Conservation (phyloP, 2,888 invertebrate species). For the Diarsia mendica region DNA sequence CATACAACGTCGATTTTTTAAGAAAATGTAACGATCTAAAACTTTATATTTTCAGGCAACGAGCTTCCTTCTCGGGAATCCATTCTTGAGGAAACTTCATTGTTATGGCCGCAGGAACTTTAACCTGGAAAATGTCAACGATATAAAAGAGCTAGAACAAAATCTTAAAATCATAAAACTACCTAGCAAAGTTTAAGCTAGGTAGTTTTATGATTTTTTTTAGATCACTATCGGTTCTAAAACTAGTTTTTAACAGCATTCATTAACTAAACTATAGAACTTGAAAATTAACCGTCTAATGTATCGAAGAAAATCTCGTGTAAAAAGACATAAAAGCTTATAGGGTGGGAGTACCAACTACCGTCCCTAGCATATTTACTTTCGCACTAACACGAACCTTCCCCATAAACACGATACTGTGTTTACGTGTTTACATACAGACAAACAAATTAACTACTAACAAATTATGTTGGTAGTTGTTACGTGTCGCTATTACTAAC, state of each 20-base stretch:
- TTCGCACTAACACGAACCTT: slow-evolving; percentile 57
- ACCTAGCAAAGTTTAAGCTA: slow-evolving; percentile 40
- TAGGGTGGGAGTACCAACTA: slow-evolving; percentile 51
- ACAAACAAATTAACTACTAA: slow-evolving; percentile 72
- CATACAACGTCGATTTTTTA: slow-evolving; percentile 28
- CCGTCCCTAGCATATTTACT: slow-evolving; percentile 51
- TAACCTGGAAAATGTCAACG: slow-evolving; percentile 31
- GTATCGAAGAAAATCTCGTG: slow-evolving; percentile 59
- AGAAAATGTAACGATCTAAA: slow-evolving; percentile 25
- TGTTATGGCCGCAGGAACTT: slow-evolving; percentile 25
- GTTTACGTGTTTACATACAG: slow-evolving; percentile 61
- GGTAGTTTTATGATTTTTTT: too few relatives aligned
- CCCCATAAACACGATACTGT: slow-evolving; percentile 58
- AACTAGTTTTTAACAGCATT: slow-evolving; percentile 52
- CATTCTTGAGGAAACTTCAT: slow-evolving; percentile 18
- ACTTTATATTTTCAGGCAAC: slow-evolving; percentile 12
- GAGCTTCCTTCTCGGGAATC: slow-evolving; percentile 11
- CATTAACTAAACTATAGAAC: slow-evolving; percentile 56
- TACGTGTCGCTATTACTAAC: slow-evolving; percentile 66
- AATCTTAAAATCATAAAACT: slow-evolving; percentile 37
- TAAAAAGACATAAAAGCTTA: slow-evolving; percentile 49
- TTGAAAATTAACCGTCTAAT: slow-evolving; percentile 45
- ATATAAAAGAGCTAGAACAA: slow-evolving; percentile 8
- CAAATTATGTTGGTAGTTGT: slow-evolving; percentile 63
- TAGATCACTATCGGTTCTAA: slow-evolving; percentile 41